Evolutionary conservation across 2,888 invertebrate genomes (phyloP).

Genomic region (Eueremaeus valkanovi): DNA sequence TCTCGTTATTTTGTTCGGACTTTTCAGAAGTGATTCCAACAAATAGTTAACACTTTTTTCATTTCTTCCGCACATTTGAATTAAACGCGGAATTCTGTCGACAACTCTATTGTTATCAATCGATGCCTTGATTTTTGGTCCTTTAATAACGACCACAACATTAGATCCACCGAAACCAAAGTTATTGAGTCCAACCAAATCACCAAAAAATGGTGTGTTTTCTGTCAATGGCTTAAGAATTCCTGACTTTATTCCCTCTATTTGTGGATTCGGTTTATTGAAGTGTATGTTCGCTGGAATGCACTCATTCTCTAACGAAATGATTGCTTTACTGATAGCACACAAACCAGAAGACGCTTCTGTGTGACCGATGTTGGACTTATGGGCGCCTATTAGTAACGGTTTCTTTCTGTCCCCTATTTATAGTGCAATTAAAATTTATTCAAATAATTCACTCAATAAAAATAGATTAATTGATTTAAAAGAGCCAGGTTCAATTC

Average conservation of each 20-base stretch:
- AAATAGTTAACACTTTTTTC: conserved; percentile 16
- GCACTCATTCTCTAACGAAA: conserved; percentile 55
- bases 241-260: conserved; percentile 55
- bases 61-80: conserved; percentile 53
- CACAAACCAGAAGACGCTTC: conserved; percentile 61
- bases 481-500: too few species aligned
- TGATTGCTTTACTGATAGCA: conserved; percentile 55
- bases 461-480: too few species aligned
- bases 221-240: conserved; percentile 55
- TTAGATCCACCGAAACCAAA: conserved; percentile 59
- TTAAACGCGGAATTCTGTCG: conserved; percentile 59
- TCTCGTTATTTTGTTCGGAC: conserved; percentile 30
- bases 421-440: neutral
- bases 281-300: conserved; percentile 57
- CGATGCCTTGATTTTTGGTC: neutral
- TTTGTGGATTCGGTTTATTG: conserved; percentile 55
- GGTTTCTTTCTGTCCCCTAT: conserved; percentile 62
- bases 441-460: too few species aligned
- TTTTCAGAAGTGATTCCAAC: conserved; percentile 49
- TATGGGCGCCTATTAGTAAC: conserved; percentile 90
- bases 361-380: conserved; percentile 98
- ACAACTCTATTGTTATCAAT: conserved; percentile 15
- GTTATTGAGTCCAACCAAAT: conserved; percentile 56
- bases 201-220: conserved; percentile 53
- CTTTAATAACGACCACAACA: conserved; percentile 50